Evolutionary conservation across 2,888 invertebrate genomes (phyloP).

Genomic region (Schizaphis graminum): DNA sequence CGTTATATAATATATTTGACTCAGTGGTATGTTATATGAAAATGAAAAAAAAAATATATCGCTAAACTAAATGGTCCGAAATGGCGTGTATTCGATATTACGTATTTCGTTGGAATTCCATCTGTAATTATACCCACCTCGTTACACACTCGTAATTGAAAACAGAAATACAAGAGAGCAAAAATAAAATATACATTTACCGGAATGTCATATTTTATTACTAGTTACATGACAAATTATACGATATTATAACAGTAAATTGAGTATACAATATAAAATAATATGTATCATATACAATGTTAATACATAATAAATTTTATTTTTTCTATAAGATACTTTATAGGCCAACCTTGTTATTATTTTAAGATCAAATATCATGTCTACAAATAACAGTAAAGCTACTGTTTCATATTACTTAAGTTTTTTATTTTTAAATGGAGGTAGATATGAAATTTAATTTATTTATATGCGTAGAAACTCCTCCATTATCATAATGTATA

Average conservation of each 20-base stretch:
- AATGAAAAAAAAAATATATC: neutral
- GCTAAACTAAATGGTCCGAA: neutral
- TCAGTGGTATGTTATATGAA: neutral
- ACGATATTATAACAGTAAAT: neutral
- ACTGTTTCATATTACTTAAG: neutral
- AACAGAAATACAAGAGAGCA: neutral
- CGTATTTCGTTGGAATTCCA: neutral
- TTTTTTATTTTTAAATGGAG: neutral
- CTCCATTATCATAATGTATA: slow-evolving; percentile 15
- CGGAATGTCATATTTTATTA: neutral
- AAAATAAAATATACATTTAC: neutral
- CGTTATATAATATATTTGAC: neutral
- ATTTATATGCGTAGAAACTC: neutral
- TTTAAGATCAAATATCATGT: slow-evolving; percentile 16
- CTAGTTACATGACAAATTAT: neutral
- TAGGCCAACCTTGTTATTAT: neutral
- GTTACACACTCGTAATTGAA: slow-evolving; percentile 23
- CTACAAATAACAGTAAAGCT: slow-evolving; percentile 1
- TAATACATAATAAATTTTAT: neutral
- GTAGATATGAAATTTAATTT: neutral
- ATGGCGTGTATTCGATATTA: neutral
- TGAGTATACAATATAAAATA: neutral
- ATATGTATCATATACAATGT: no score
- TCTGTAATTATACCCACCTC: slow-evolving; percentile 7
- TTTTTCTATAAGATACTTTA: slow-evolving; percentile 21